Evolutionary conservation across 1,140 invertebrate genomes (phyloP).

Genomic region (Trypoxylus dichotomus): DNA sequence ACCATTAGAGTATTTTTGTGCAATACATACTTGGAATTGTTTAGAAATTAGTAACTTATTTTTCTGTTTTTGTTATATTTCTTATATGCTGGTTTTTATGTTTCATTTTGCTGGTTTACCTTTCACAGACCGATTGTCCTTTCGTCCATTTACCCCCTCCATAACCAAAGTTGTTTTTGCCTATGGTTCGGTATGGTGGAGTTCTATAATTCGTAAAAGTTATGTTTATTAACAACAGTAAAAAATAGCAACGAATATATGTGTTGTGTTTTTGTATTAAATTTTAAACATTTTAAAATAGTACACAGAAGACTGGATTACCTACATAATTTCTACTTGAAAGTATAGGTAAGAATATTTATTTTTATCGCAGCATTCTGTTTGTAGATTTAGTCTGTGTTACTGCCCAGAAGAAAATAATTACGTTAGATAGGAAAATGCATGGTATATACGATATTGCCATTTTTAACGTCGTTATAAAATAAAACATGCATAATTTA

Average conservation of each 20-base stretch:
- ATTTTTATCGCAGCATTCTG: neutral
- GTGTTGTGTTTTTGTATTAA: slow-evolving; percentile 14
- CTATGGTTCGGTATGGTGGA: slow-evolving; percentile 27
- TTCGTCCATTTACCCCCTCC: slow-evolving; percentile 12
- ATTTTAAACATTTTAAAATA: neutral
- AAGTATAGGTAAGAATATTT: slow-evolving; percentile 18
- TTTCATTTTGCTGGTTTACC: neutral
- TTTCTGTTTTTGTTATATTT: neutral
- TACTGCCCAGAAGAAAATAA: neutral
- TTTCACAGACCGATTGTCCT: neutral
- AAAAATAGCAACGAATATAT: slow-evolving; percentile 20
- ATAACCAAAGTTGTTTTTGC: slow-evolving; percentile 28
- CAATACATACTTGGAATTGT: neutral
- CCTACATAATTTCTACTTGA: neutral
- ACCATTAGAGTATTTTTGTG: neutral
- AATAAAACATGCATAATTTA: slow-evolving; percentile 15
- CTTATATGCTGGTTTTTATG: neutral
- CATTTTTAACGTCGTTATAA: neutral
- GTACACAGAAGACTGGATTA: slow-evolving; percentile 16
- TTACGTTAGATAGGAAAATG: neutral
- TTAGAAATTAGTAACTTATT: neutral
- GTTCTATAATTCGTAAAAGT: slow-evolving; percentile 11
- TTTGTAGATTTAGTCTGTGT: neutral
- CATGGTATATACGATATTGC: neutral
- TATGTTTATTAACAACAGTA: slow-evolving; percentile 22